These are phyloP conservation scores for Parasteatoda lunata DNA, from an alignment of 2,888 invertebrate genomes.

Conservation along the genomic window DNA sequence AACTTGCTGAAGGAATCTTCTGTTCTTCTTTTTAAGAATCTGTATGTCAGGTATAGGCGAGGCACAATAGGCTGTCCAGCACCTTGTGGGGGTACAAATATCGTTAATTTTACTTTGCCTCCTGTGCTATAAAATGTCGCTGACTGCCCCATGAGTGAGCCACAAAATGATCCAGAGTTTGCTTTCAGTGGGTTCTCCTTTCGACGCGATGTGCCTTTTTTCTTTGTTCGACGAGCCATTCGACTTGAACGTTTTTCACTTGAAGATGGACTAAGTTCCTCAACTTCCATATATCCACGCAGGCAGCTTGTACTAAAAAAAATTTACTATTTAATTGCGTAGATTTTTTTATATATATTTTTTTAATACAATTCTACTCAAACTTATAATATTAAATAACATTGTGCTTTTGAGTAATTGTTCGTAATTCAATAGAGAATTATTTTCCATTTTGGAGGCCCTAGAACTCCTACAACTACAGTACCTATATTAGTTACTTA, in stretches of 20 bases:
- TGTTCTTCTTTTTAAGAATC: constrained; percentile 79
- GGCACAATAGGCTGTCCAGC: constrained; percentile 43
- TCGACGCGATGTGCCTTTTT: constrained; percentile 32
- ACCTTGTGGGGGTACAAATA: constrained; percentile 52
- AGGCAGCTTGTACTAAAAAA: constrained; percentile 37
- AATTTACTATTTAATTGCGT: no score
- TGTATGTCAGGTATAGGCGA: constrained; percentile 77
- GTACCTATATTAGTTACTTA: no score
- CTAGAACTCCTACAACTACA: no score
- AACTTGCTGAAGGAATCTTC: background rate
- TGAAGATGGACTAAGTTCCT: constrained; percentile 13
- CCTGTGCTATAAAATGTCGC: constrained; percentile 63
- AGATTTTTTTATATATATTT: no score
- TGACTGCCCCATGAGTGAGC: constrained; percentile 46
- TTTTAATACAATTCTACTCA: no score
- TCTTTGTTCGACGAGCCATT: constrained; percentile 28
- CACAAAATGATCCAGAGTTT: constrained; percentile 58
- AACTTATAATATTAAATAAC: no score
- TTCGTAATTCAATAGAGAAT: no score
- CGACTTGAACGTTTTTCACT: constrained; percentile 15
- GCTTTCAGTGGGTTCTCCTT: constrained; percentile 11
- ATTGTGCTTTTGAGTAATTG: no score
- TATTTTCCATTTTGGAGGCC: no score
- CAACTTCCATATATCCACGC: constrained; percentile 57
- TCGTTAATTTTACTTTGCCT: constrained; percentile 36